phyloP scores from a whole-genome alignment of 2,888 invertebrate genomes.

The Dryocosmus kuriphilus region DNA sequence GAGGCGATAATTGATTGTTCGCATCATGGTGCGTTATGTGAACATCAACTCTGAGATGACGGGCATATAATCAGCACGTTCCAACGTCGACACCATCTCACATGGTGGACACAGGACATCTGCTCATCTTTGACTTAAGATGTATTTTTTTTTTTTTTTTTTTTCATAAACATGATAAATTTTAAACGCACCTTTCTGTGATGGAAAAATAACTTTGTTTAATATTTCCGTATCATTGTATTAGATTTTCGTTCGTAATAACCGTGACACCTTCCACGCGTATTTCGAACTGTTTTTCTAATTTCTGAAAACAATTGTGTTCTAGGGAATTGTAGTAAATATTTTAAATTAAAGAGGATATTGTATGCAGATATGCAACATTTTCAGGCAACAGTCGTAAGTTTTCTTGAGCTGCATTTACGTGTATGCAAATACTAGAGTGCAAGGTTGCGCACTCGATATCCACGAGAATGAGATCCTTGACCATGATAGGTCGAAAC shows the following conservation, averaged over 20 bases:
- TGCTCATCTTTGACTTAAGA: background rate
- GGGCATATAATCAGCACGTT: slow-evolving; percentile 27
- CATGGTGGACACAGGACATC: background rate
- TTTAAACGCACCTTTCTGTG: too few species aligned
- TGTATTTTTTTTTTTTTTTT: background rate
- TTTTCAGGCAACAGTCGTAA: background rate
- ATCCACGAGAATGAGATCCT: background rate
- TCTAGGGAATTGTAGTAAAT: background rate
- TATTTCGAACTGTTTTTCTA: background rate
- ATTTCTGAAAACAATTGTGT: background rate
- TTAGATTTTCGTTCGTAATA: too few species aligned
- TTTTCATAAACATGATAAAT: background rate
- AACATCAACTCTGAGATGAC: background rate
- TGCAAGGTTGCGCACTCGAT: background rate
- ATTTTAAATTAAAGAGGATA: background rate
- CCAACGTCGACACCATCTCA: slow-evolving; percentile 5
- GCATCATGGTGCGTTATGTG: slow-evolving; percentile 1
- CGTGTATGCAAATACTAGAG: background rate
- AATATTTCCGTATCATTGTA: too few species aligned
- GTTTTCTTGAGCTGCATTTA: background rate
- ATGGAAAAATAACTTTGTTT: too few species aligned
- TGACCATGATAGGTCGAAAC: background rate
- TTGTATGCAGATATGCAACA: background rate
- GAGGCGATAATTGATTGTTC: slow-evolving; percentile 33
- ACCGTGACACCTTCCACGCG: too few species aligned